Evolutionary conservation across 1,140 invertebrate species (phyloP).

Genomic region (Condylostylus longicornis): DNA sequence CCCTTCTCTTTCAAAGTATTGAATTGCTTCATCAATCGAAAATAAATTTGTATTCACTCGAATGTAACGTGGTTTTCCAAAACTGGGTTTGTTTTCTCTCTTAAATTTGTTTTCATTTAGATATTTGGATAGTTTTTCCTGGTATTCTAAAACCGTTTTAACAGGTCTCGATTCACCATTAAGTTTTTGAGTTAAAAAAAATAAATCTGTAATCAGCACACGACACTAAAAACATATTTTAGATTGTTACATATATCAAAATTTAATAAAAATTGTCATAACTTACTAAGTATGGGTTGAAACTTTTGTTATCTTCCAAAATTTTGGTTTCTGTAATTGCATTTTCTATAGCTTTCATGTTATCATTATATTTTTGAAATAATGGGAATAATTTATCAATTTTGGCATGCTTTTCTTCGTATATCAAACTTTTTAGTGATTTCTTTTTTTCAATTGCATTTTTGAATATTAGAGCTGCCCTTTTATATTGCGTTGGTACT

Average conservation of each 20-base stretch:
- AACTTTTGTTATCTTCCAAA: slow-evolving; percentile 46
- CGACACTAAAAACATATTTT: too few species aligned
- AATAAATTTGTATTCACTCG: slow-evolving; percentile 69
- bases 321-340: slow-evolving; percentile 46
- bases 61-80: slow-evolving; percentile 62
- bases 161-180: slow-evolving; percentile 51
- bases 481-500: slow-evolving; percentile 62
- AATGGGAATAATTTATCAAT: slow-evolving; percentile 41
- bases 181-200: slow-evolving; percentile 63
- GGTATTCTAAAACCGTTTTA: slow-evolving; percentile 47
- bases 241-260: too few species aligned
- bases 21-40: slow-evolving; percentile 47
- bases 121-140: slow-evolving; percentile 36
- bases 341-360: slow-evolving; percentile 43
- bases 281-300: slow-evolving; percentile 57
- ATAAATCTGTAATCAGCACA: slow-evolving; percentile 62
- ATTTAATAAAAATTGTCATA: too few species aligned
- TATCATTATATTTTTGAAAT: slow-evolving; percentile 53
- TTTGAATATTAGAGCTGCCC: slow-evolving; percentile 48
- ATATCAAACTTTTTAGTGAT: slow-evolving; percentile 56
- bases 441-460: slow-evolving; percentile 48
- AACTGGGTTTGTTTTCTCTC: background rate
- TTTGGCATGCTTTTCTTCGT: slow-evolving; percentile 50
- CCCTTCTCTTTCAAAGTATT: slow-evolving; percentile 48
- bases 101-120: slow-evolving; percentile 5